These are phyloP conservation scores for mouse (Mus musculus) DNA, from an alignment of 2,113 vertebrate species.

Conservation along the genomic window GRCm39 chr5:144124001-144124500, in stretches of 20 bases:
- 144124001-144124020: slow-evolving; percentile 11
- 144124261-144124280: not conserved
- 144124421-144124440: slow-evolving; percentile 31
- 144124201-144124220: slow-evolving; percentile 35
- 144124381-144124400: slow-evolving; percentile 67
- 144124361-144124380: slow-evolving; percentile 79
- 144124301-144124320: slow-evolving; percentile 26
- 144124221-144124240: not conserved
- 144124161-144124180: slow-evolving; percentile 35
- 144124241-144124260: slow-evolving; percentile 19
- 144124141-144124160: not conserved
- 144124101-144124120: not conserved
- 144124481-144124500: slow-evolving; percentile 65
- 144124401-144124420: slow-evolving; percentile 15
- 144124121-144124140: not conserved
- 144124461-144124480: slow-evolving; percentile 61
- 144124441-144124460: not conserved
- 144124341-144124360: slow-evolving; percentile 81
- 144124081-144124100: not conserved
- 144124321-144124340: slow-evolving; percentile 76
- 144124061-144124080: not conserved
- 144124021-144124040: slow-evolving; percentile 24
- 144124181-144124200: not conserved
- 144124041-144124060: not conserved
- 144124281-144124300: not conserved